A percentile compares a stretch with the other conserved stretches of the same genome.
Conservation (phyloP, 2,888 invertebrate genomes). For the Dendrolimus houi region DNA sequence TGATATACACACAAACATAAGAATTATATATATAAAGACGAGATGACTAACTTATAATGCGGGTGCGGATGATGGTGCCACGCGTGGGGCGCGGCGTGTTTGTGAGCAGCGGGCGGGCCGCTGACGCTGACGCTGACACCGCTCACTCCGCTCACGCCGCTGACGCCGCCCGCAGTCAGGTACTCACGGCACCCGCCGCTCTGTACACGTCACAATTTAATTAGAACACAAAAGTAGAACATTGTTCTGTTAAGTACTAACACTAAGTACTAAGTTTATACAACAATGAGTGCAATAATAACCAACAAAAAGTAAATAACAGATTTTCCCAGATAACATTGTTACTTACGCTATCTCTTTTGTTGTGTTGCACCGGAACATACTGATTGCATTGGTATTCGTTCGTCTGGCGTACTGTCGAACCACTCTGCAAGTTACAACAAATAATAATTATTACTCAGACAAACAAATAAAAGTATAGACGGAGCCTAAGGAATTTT, state of each 20-base stretch:
- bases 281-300: too few relatives aligned
- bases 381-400: constrained; percentile 71
- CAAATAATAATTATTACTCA: not conserved
- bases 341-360: constrained; percentile 63
- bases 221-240: too few relatives aligned
- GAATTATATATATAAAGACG: too few relatives aligned
- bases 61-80: constrained; percentile 66
- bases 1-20: too few relatives aligned
- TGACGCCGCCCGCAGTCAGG: constrained; percentile 27
- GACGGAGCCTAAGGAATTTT: too few relatives aligned
- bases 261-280: too few relatives aligned
- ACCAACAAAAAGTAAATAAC: too few relatives aligned
- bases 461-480: too few relatives aligned
- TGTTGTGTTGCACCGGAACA: constrained; percentile 56
- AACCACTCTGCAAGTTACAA: constrained; percentile 38
- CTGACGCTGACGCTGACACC: constrained; percentile 63
- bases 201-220: constrained; percentile 19
- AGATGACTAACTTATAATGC: constrained; percentile 50
- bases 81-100: constrained; percentile 45
- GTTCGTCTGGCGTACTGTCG: constrained; percentile 52
- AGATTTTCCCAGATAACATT: too few relatives aligned
- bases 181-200: constrained; percentile 65
- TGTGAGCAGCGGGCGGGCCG: constrained; percentile 50
- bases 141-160: constrained; percentile 17
- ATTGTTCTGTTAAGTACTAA: too few relatives aligned